phyloP scores from a whole-genome alignment of 2,113 vertebrate genomes.

The Xyrauchen texanus region DNA sequence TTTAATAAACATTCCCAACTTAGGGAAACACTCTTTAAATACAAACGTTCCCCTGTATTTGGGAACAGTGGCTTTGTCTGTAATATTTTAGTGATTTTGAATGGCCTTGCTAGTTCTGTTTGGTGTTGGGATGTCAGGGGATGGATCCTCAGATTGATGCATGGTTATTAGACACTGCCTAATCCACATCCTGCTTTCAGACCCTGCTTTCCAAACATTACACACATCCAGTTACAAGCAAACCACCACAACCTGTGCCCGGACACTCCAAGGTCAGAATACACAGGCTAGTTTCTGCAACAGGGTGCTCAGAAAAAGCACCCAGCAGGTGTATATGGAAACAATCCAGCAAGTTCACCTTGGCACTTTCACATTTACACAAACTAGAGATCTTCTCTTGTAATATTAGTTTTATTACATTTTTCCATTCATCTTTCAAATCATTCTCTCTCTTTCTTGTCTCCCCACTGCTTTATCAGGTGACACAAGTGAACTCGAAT shows the following conservation, averaged over 20 bases:
- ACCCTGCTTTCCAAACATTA: constrained; percentile 80
- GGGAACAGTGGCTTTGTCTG: background rate
- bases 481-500: constrained; percentile 68
- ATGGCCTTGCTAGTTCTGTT: constrained; percentile 12
- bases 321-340: too few species aligned
- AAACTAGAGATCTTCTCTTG: too few species aligned
- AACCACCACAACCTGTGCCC: constrained; percentile 18
- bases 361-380: too few species aligned
- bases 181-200: constrained; percentile 78
- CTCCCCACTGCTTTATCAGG: constrained; percentile 61
- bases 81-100: background rate
- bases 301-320: too few species aligned
- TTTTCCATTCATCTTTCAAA: background rate
- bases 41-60: background rate
- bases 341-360: too few species aligned
- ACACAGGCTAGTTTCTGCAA: background rate
- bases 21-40: too few species aligned
- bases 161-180: constrained; percentile 85
- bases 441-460: background rate
- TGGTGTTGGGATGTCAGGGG: constrained; percentile 76
- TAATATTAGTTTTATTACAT: too few species aligned
- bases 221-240: constrained; percentile 48
- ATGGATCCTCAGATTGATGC: constrained; percentile 87
- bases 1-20: too few species aligned
- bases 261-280: constrained; percentile 57